Percentiles rank a stretch among this genome's conserved stretches.
Conservation (phyloP, 2,113 vertebrate genomes). For the Cricetomys ansorgei region DNA sequence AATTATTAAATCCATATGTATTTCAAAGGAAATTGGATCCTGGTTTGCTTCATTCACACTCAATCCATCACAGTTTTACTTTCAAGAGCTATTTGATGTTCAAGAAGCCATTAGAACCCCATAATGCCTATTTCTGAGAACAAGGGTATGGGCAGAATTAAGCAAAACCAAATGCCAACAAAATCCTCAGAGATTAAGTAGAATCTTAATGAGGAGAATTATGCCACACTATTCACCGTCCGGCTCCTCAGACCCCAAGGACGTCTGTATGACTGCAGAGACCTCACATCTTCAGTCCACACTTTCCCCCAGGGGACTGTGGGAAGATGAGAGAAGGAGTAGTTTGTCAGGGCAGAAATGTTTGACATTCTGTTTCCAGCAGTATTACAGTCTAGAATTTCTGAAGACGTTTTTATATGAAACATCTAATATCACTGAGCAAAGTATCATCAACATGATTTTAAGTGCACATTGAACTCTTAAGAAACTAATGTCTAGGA, state of each 20-base stretch:
- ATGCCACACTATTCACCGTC: background rate
- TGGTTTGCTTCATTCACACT: constrained; percentile 62
- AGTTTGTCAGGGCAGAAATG: constrained; percentile 8
- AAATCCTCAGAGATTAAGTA: constrained; percentile 58
- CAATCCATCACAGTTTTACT: constrained; percentile 66
- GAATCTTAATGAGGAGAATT: constrained; percentile 53
- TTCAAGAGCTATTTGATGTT: constrained; percentile 78
- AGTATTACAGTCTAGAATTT: constrained; percentile 48
- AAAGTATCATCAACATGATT: background rate
- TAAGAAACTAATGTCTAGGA: background rate
- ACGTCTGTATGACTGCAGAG: background rate
- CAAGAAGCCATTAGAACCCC: constrained; percentile 51
- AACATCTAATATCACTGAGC: background rate
- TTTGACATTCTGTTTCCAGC: constrained; percentile 36
- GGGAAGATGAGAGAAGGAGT: constrained; percentile 25
- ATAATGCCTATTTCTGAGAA: constrained; percentile 65
- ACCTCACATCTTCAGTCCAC: constrained; percentile 32
- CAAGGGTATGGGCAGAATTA: constrained; percentile 66
- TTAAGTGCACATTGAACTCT: background rate
- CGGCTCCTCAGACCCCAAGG: constrained; percentile 36
- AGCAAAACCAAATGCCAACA: constrained; percentile 73
- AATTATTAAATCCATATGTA: constrained; percentile 74
- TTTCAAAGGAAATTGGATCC: constrained; percentile 63
- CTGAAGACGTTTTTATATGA: constrained; percentile 17
- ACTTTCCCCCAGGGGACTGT: constrained; percentile 24